Evolutionary conservation across 2,113 vertebrate species (phyloP).

Genomic region (Caranx ignobilis): DNA sequence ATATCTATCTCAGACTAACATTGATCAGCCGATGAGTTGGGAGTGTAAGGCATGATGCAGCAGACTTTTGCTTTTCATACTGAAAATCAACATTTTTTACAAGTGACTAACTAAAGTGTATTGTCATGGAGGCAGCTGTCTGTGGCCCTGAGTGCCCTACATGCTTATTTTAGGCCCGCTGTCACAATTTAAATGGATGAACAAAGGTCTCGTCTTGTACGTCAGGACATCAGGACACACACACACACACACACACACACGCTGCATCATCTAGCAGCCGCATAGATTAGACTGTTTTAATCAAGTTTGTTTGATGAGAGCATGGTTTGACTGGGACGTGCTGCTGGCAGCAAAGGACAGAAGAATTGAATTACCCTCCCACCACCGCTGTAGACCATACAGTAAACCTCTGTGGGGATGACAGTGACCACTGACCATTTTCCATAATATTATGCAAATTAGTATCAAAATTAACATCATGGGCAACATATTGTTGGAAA

Average conservation of each 20-base stretch:
- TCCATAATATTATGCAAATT: conserved; percentile 7
- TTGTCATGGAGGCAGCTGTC: not conserved
- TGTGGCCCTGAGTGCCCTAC: conserved; percentile 35
- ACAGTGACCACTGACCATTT: conserved; percentile 24
- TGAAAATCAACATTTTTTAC: conserved; percentile 24
- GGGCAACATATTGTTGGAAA: not conserved
- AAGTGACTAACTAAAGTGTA: conserved; percentile 3
- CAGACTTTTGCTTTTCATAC: conserved; percentile 7
- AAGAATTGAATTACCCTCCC: conserved; percentile 75
- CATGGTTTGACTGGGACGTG: conserved; percentile 68
- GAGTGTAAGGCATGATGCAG: not conserved
- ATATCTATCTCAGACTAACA: not conserved
- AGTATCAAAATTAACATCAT: not conserved
- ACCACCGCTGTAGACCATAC: conserved; percentile 56
- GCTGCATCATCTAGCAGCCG: conserved; percentile 66
- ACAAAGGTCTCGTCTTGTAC: conserved; percentile 60
- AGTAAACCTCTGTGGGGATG: conserved; percentile 42
- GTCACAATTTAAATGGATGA: conserved; percentile 59
- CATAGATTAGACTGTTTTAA: conserved; percentile 76
- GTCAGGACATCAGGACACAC: conserved; percentile 48
- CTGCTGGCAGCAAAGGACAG: conserved; percentile 71
- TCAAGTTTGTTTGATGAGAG: conserved; percentile 81
- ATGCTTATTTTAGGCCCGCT: conserved; percentile 43
- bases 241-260: conserved; percentile 20
- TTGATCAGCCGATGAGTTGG: not conserved